Base-by-base conservation (phyloP, 35 echinoderm and acorn worm genomes). In the Anneissia japonica region DNA sequence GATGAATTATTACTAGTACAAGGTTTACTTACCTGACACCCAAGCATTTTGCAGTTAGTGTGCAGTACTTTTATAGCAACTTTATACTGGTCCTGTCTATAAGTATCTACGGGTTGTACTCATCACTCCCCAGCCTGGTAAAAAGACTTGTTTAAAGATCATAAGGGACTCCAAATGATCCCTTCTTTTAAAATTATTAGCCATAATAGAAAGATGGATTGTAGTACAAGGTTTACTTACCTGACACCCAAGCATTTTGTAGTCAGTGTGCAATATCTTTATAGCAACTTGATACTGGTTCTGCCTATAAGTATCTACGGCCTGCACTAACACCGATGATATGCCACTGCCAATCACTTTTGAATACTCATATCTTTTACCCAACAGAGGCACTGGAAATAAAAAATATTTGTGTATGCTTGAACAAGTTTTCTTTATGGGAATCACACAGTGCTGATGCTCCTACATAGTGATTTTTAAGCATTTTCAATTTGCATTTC, bases 41-140 rank as follows among this genome's bases (percentile, higher is more conserved):
- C n/a, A n/a, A n/a, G n/a, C n/a, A n/a, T n/a, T n/a, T n/a, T n/a
- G n/a, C n/a, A n/a, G n/a, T n/a, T n/a, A 31, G 35, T 33, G 39
- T 97, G 87, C 21, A 97, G 87, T 17, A 97, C 76, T 37, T 97
- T 97, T 88, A 97, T 93, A 75, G 95, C 95, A 30, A 97, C 95
- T n/a, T 82, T 32, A 77, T 55, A 51, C 32, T 86, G 14, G 39
- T 81, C 88, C 16, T 72, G 81, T 85, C 85, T 89, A 46, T 91
- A 93, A 0, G 89, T 93, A 79, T 97, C 95, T 21, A 81, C 83
- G n/a, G n/a, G n/a, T n/a, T n/a, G n/a, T n/a, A n/a, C n/a, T n/a
- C n/a, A n/a, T n/a, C n/a, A n/a, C n/a, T n/a, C n/a, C n/a, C n/a
- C n/a, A n/a, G n/a, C n/a, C n/a, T n/a, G n/a, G n/a, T n/a, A n/a